These are phyloP conservation scores for Mactromeris polynyma DNA, from an alignment of 2,888 invertebrate genomes.

Conservation along the genomic window DNA sequence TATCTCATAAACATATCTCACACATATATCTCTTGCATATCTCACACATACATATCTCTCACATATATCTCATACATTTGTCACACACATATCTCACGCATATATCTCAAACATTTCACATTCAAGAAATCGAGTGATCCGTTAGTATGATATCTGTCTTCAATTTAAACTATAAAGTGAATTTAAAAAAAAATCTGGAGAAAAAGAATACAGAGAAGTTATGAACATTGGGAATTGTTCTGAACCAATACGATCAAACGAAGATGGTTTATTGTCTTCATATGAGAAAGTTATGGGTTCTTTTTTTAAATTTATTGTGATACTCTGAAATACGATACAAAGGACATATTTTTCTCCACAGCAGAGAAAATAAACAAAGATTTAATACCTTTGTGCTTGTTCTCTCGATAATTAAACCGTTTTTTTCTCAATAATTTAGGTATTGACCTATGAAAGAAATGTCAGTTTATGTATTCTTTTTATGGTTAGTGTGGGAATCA, in stretches of 20 bases:
- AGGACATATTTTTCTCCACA: not conserved
- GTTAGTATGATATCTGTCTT: too few relatives aligned
- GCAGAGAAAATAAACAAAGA: not conserved
- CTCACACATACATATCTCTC: not conserved
- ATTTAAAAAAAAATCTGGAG: not conserved
- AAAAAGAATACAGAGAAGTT: not conserved
- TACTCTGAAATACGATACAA: not conserved
- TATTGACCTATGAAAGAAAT: slow-evolving; percentile 6
- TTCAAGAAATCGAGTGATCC: too few relatives aligned
- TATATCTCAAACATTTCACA: not conserved
- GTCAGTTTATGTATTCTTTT: not conserved
- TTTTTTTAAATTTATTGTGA: not conserved
- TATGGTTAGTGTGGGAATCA: not conserved
- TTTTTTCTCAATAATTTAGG: slow-evolving; percentile 7
- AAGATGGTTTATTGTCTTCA: not conserved
- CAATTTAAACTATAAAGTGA: not conserved
- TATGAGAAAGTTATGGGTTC: not conserved
- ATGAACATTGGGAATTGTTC: not conserved
- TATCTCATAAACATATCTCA: too few relatives aligned
- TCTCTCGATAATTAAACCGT: not conserved
- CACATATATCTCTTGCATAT: not conserved
- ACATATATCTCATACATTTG: not conserved
- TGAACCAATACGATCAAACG: not conserved
- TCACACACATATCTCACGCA: not conserved
- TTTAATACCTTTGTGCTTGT: not conserved